phyloP scores from a whole-genome alignment of 2,797 vertebrate species.

The Tamandua tetradactyla region DNA sequence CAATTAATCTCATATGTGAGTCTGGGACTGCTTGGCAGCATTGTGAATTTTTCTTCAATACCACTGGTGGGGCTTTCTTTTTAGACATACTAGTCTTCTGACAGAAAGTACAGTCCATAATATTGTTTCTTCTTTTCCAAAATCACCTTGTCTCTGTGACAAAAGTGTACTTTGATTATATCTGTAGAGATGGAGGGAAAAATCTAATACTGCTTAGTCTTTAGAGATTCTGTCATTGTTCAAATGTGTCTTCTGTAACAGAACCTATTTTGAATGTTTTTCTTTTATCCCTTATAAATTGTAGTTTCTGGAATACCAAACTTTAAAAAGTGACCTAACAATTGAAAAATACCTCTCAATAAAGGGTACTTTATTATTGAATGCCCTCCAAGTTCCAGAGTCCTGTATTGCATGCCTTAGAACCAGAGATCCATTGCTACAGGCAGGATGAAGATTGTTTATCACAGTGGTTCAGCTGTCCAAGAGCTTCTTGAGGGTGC shows the following conservation, averaged over 20 bases:
- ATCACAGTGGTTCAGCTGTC: too few relatives aligned
- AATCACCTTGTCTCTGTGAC: conserved; percentile 57
- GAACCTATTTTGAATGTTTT: conserved; percentile 83
- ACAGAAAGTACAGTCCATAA: conserved; percentile 69
- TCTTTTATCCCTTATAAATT: conserved; percentile 78
- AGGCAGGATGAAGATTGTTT: too few relatives aligned
- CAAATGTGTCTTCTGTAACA: conserved; percentile 82
- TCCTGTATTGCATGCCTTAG: too few relatives aligned
- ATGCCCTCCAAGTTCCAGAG: too few relatives aligned
- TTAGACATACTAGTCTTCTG: conserved; percentile 44
- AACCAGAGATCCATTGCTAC: too few relatives aligned
- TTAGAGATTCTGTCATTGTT: conserved; percentile 80
- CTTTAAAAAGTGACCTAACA: conserved; percentile 82
- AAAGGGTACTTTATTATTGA: conserved; percentile 87
- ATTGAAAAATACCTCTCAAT: conserved; percentile 87
- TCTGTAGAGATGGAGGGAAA: conserved; percentile 76
- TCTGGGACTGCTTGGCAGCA: conserved; percentile 14
- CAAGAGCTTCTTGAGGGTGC: too few relatives aligned
- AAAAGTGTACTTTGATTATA: conserved; percentile 66
- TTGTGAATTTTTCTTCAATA: neutral
- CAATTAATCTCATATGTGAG: conserved; percentile 59
- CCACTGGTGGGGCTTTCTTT: conserved; percentile 50
- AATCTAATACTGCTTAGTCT: conserved; percentile 80
- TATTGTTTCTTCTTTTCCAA: conserved; percentile 64
- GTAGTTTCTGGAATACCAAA: conserved; percentile 82